Percentiles rank a stretch among this genome's conserved stretches.
phyloP scores from a whole-genome alignment of 2,888 invertebrate species.

The Cordilura impudica region DNA sequence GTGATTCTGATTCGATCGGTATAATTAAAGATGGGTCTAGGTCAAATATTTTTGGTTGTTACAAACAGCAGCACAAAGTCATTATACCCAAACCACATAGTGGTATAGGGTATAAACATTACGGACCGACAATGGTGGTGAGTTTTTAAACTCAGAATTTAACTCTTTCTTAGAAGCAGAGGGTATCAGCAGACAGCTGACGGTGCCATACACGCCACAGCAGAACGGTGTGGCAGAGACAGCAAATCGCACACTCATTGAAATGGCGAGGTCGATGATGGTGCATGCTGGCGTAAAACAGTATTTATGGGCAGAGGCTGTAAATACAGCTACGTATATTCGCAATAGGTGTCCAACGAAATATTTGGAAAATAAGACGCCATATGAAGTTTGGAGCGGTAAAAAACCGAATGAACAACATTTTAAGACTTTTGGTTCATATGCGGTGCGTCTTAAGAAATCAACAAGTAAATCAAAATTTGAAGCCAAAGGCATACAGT shows the following conservation, averaged over 20 bases:
- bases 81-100: too few species aligned
- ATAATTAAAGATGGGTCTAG: too few species aligned
- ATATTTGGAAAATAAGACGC: conserved; percentile 52
- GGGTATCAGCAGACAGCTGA: background rate
- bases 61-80: too few species aligned
- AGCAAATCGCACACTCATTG: conserved; percentile 62
- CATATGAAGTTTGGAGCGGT: conserved; percentile 63
- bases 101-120: too few species aligned
- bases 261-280: conserved; percentile 68
- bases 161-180: too few species aligned
- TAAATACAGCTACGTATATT: conserved; percentile 59
- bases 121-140: conserved; percentile 23
- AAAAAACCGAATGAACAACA: conserved; percentile 52
- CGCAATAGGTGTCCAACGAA: conserved; percentile 60
- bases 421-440: conserved; percentile 55
- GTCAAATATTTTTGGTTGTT: too few species aligned
- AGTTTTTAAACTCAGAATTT: conserved; percentile 10
- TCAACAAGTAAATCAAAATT: conserved; percentile 42
- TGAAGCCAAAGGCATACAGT: conserved; percentile 53
- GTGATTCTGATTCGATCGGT: too few species aligned
- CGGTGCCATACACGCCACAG: conserved; percentile 25
- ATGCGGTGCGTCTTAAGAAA: conserved; percentile 53
- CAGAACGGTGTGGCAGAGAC: conserved; percentile 61
- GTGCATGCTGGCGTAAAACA: conserved; percentile 62
- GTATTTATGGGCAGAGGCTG: conserved; percentile 63